Evolutionary conservation across 1,140 invertebrate species (phyloP), one percentile per base, ranked within the genome.

Genomic region (Penaeus chinensis): DNA sequence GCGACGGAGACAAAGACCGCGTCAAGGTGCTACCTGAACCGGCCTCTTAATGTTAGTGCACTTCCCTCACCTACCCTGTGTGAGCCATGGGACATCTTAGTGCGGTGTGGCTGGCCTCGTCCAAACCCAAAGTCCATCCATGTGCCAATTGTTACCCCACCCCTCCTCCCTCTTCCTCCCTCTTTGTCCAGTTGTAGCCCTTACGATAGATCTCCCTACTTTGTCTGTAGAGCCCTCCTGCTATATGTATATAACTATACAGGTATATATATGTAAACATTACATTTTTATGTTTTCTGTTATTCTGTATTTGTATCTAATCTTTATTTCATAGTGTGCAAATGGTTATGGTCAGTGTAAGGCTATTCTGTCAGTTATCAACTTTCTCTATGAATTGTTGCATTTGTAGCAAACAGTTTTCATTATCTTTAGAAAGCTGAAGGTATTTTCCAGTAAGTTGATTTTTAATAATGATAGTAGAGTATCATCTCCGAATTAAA

Each of bases 61-160:
- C 81, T 82, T 69, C 54, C 54, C 54, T 54, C 54, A 54, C 54
- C 54, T 54, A 11, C 54, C 54, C 54, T 2, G 32, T 82, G 81
- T 82, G 81, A 82, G 65, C 81, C 65, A 47, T 32, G 81, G n/a
- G 81, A 37, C 84, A 77, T 69, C 71, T 54, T 54, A 79, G 60
- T 47, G 84, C 69, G 63, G 81, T 47, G 32, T 24, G 81, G 81
- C 84, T 79, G 63, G 77, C 84, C 84, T 85, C 84, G 84, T 85
- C 84, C 84, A 62, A 62, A 77, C 84, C 84, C 84, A 85, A 85
- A 85, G 84, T 85, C 84, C 84, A 85, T 85, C 84, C 84, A 85
- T 85, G 84, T 85, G 84, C 84, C 84, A 85, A 85, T 60, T 85
- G 77, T 78, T 85, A 63, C 76, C 61, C 71, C 27, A 4, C 27